Evolutionary conservation across 2,888 invertebrate genomes (phyloP).

Genomic region (Ceriagrion tenellum): DNA sequence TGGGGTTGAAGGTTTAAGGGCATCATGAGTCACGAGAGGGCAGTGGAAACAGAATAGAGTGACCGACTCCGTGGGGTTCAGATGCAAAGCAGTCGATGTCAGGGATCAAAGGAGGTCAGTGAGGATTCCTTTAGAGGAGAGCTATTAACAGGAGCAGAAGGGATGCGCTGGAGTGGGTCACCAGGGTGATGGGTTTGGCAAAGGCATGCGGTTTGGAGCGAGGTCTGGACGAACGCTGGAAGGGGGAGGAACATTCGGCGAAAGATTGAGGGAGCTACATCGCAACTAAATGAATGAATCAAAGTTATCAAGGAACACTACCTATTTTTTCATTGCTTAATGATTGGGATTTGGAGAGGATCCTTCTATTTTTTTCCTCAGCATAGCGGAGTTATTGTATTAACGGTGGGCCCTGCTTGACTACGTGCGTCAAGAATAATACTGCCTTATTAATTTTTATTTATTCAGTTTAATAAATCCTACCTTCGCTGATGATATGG

Average conservation of each 20-base stretch:
- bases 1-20: background rate
- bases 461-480: too few species aligned
- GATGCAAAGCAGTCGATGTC: background rate
- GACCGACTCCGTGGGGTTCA: background rate
- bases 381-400: too few species aligned
- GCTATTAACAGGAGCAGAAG: background rate
- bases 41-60: background rate
- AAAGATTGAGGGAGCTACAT: background rate
- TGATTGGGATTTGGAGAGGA: too few species aligned
- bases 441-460: too few species aligned
- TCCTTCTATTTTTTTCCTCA: too few species aligned
- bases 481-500: too few species aligned
- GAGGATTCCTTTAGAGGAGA: background rate
- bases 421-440: too few species aligned
- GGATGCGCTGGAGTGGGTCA: background rate
- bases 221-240: background rate
- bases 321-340: too few species aligned
- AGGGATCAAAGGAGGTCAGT: slow-evolving; percentile 22
- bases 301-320: too few species aligned
- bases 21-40: background rate
- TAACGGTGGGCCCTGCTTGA: too few species aligned
- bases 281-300: background rate
- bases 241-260: background rate
- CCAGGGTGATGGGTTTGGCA: background rate
- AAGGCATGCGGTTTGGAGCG: background rate